Evolutionary conservation across 2,113 vertebrate genomes (phyloP), one percentile per base, ranked within the genome.

Genomic region (Haplochromis vanheusdeni): DNA sequence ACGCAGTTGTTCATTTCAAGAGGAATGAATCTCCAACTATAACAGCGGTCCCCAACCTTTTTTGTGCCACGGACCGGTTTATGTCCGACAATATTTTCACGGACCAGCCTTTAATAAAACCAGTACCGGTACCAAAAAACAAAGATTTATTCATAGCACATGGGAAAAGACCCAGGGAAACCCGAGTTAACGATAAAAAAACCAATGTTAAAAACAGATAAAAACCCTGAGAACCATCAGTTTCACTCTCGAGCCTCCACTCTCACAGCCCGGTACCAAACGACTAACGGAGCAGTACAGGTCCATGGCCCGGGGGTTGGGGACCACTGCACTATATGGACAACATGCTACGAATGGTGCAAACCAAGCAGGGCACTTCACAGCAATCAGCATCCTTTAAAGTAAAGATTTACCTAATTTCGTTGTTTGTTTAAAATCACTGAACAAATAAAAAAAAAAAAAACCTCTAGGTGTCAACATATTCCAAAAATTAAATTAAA

Each of bases 171-270:
- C 28, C 58, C 28, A 60, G 58, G 28, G 58, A 60, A 60, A 60
- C 28, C 1, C 21, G 9, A 33, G 28, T 2, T 60, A 33, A 58
- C 5, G 9, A 60, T 17, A 31, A 60, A 60, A 51, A 51, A 19
- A 33, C 0, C 0, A 28, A 26, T 0, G 3, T 55, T 31, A 31
- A 58, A 58, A 58, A 58, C 28, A 0, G 26, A 31, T 31, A 60
- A 33, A 60, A 33, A 60, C 28, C 28, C 56, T 3, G 56, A 60
- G 28, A 60, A 33, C 56, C 56, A 60, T 33, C 28, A 3, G 16
- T 19, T 60, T 60, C 28, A 60, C 8, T 17, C 28, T 17, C 28
- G 8, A 60, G 56, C 56, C 56, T 33, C 28, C 14, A 60, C 56
- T 60, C 0, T 60, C 5, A 2, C 16, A 31, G 56, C 28, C 28